Evolutionary conservation across 2,888 invertebrate species (phyloP).

Genomic region (Fabriciana adippe): DNA sequence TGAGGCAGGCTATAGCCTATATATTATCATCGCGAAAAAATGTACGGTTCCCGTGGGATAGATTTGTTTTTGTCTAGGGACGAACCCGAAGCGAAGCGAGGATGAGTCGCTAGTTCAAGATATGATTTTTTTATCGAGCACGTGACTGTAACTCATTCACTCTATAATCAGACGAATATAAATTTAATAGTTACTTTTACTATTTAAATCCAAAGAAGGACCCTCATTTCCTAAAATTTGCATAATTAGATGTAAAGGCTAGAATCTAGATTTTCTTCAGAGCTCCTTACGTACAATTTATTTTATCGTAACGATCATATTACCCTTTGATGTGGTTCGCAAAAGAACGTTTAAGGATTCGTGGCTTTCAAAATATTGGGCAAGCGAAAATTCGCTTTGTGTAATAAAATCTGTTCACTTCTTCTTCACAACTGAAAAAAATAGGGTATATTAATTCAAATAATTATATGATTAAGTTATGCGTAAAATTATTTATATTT

Average conservation of each 20-base stretch:
- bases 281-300: slow-evolving; percentile 14
- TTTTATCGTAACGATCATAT: slow-evolving; percentile 13
- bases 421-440: background rate
- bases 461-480: background rate
- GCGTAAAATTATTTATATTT: background rate
- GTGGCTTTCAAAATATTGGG: slow-evolving; percentile 17
- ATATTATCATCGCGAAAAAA: no score
- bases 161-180: no score
- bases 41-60: no score
- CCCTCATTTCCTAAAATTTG: background rate
- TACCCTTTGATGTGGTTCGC: slow-evolving; percentile 19
- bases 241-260: background rate
- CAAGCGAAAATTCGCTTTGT: slow-evolving; percentile 21
- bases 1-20: no score
- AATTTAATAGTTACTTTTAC: no score
- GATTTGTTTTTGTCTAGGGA: no score
- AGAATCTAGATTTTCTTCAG: slow-evolving; percentile 6
- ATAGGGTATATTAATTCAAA: background rate
- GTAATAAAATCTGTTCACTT: slow-evolving; percentile 15
- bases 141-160: no score
- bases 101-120: no score
- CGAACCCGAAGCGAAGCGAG: no score
- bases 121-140: no score
- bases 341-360: slow-evolving; percentile 17
- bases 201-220: no score